phyloP scores from a whole-genome alignment of 2,113 vertebrate genomes.

The Paratilapia polleni region DNA sequence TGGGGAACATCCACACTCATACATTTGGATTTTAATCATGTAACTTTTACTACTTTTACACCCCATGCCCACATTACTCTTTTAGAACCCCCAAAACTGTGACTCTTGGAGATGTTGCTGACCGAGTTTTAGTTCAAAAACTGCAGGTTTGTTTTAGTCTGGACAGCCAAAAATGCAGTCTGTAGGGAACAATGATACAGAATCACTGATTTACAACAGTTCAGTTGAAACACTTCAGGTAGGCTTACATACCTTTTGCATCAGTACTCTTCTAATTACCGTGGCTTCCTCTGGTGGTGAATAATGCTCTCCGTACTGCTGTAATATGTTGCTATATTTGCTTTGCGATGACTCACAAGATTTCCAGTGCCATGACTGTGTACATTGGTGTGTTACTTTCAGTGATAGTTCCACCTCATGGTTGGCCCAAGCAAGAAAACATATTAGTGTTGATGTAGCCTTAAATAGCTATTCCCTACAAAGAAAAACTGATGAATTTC shows the following conservation, averaged over 20 bases:
- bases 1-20: background rate
- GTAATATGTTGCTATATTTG: constrained; percentile 1
- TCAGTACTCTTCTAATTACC: constrained; percentile 2
- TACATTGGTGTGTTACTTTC: background rate
- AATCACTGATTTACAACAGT: background rate
- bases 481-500: background rate
- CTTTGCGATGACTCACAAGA: background rate
- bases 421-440: background rate
- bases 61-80: background rate
- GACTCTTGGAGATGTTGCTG: background rate
- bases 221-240: background rate
- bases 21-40: background rate
- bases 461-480: background rate
- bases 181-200: background rate
- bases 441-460: background rate
- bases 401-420: background rate
- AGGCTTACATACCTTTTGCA: constrained; percentile 4
- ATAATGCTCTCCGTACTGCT: background rate
- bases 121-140: background rate
- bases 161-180: background rate
- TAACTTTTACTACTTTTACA: background rate
- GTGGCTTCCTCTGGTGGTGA: background rate
- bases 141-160: background rate
- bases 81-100: background rate
- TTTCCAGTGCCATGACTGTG: background rate